phyloP scores from a whole-genome alignment of 2,888 invertebrate species.

The Cylloceria caligata region DNA sequence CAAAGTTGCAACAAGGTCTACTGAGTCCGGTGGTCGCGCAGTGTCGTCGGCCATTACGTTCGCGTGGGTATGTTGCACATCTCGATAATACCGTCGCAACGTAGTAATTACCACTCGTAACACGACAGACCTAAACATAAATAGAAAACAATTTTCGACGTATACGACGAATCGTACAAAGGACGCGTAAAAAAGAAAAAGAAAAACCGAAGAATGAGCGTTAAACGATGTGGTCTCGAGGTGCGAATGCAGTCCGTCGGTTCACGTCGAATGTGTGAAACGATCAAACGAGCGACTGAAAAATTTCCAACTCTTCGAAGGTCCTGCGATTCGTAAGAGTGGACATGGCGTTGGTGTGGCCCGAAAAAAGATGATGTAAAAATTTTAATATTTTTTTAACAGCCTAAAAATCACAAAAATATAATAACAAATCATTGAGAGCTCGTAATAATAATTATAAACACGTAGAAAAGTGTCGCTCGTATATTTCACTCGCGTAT shows the following conservation, averaged over 20 bases:
- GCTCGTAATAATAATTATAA: neutral
- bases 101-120: slow-evolving; percentile 48
- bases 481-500: neutral
- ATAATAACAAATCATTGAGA: neutral
- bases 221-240: slow-evolving; percentile 39
- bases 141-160: neutral
- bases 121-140: neutral
- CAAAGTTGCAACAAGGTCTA: neutral
- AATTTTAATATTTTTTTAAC: neutral
- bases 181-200: neutral
- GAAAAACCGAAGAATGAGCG: slow-evolving; percentile 6
- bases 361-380: slow-evolving; percentile 3
- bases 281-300: slow-evolving; percentile 24
- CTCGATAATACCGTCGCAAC: slow-evolving; percentile 59
- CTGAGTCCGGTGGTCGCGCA: slow-evolving; percentile 53
- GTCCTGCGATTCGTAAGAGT: neutral
- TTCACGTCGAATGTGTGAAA: slow-evolving; percentile 29
- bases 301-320: slow-evolving; percentile 2
- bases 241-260: slow-evolving; percentile 9
- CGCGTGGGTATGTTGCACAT: slow-evolving; percentile 67
- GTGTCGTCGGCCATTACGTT: slow-evolving; percentile 67
- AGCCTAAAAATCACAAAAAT: neutral
- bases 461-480: slow-evolving; percentile 5
- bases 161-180: neutral
- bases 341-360: neutral